These are phyloP conservation scores for Hydrochoerus hydrochaeris DNA, from an alignment of 2,113 vertebrate genomes.

Conservation along the genomic window DNA sequence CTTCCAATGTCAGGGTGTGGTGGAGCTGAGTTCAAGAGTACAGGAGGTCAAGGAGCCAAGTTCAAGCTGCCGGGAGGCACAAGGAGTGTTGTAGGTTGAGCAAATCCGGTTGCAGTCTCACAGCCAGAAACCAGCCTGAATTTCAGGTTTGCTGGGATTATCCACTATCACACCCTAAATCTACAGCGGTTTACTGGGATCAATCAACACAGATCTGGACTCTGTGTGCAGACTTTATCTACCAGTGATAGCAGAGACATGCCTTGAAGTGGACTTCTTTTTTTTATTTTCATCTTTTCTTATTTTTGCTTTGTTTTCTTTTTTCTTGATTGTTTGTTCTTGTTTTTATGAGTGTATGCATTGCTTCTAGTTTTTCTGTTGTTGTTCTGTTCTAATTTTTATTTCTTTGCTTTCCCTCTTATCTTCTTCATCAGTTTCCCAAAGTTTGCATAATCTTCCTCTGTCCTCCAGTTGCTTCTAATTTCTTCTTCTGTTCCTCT, in stretches of 20 bases:
- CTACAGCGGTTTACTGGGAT: neutral
- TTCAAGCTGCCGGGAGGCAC: neutral
- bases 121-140: neutral
- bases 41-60: neutral
- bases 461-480: neutral
- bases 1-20: neutral
- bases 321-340: neutral
- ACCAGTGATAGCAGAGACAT: neutral
- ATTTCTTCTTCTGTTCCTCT: neutral
- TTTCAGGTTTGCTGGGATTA: neutral
- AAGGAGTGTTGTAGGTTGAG: neutral
- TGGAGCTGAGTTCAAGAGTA: neutral
- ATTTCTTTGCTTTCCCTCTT: neutral
- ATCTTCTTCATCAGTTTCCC: neutral
- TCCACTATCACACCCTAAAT: neutral
- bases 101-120: neutral
- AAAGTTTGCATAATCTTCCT: neutral
- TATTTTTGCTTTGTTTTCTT: neutral
- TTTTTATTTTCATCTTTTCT: neutral
- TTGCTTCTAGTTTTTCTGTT: neutral
- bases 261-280: neutral
- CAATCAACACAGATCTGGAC: neutral
- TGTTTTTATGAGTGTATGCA: neutral
- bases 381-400: neutral
- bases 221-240: neutral